Evolutionary conservation across 2,888 invertebrate species (phyloP), one percentile per base, ranked within the genome.

Genomic region (Cerceris ruficornis): DNA sequence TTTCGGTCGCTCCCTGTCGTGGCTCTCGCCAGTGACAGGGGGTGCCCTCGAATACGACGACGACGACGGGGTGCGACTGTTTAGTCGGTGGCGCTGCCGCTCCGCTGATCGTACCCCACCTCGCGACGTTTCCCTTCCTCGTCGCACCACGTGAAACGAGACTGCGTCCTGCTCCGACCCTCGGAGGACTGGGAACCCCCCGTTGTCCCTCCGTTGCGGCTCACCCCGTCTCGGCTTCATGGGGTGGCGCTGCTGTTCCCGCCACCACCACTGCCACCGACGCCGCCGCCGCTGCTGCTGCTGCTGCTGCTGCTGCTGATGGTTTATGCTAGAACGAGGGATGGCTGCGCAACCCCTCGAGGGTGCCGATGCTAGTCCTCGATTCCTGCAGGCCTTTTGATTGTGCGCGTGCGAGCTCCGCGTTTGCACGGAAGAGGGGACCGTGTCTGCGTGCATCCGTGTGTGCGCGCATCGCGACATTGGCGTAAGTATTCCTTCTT

Each of bases 41-140:
- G 89, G 83, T 88, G 86, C 84, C 82, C 84, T 83, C 87, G 83
- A 80, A 85, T 87, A 85, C 85, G 87, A 79, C 77, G 84, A 80
- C 86, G 83, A 85, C 85, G 86, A 86, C 77, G 87, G 87, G 86
- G 86, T 88, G 80, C 88, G 87, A 80, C 88, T 87, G 85, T 88
- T 86, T 86, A 69, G 88, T 88, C 80, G 82, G 84, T 82, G 86
- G 75, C 86, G 85, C 81, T 80, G 83, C 74, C 80, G 75, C 69
- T 79, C 80, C 69, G 54, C 67, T 59, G 75, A 66, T 80, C 75
- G 59, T 68, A 79, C 81, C 82, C 81, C 74, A 71, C 73, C 70
- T 15, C 17, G 13, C 75, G 46, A 0, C 15, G 8, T 14, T 8
- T 0, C 11, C 59, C 58, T 11, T 71, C 60, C 57, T 60, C 60